These are phyloP conservation scores for Macrochelys suwanniensis DNA, from an alignment of 2,797 vertebrate species.

Conservation along the genomic window DNA sequence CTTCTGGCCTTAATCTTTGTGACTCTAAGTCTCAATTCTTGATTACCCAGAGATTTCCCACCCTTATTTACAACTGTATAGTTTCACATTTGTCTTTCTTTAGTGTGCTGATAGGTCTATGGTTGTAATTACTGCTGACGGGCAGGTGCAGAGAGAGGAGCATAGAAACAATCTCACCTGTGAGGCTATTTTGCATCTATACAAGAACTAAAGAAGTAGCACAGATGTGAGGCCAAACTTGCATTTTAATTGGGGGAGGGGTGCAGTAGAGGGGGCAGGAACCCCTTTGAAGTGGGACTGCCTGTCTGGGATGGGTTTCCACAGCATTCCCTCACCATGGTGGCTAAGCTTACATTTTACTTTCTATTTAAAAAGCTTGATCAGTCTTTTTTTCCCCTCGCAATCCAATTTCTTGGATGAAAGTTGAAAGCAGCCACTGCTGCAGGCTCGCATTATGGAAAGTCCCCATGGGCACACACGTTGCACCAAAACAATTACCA, in stretches of 20 bases:
- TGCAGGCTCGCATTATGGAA: conserved; percentile 33
- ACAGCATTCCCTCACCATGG: conserved; percentile 14
- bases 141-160: background rate
- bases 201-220: background rate
- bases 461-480: background rate
- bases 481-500: background rate
- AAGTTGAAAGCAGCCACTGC: conserved; percentile 45
- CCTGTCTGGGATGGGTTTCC: conserved; percentile 29
- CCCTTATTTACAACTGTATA: background rate
- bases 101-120: fast-evolving
- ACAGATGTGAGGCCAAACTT: background rate
- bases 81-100: background rate
- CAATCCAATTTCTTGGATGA: conserved; percentile 23
- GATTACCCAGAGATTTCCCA: background rate
- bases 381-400: conserved; percentile 42
- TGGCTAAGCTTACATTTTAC: conserved; percentile 24
- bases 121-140: background rate
- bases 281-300: conserved; percentile 42
- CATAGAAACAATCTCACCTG: background rate
- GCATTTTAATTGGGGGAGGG: background rate
- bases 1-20: background rate
- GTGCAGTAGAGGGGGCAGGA: fast-evolving
- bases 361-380: background rate
- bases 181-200: background rate
- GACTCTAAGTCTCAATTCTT: background rate